phyloP scores from a whole-genome alignment of 2,888 invertebrate genomes.

The Drosophila mayaguana region DNA sequence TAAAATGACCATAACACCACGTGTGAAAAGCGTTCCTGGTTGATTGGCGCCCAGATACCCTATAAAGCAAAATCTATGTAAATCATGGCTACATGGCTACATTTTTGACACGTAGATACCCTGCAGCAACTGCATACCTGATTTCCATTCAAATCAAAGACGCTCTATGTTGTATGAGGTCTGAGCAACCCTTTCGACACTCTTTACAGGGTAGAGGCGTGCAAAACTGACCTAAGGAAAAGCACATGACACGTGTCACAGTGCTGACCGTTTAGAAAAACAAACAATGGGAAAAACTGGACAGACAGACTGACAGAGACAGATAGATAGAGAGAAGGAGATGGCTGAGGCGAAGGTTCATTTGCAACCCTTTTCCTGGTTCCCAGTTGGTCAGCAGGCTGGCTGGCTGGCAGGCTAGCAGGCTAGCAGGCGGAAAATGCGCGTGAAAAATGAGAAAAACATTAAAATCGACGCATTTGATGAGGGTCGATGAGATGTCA shows the following conservation, averaged over 20 bases:
- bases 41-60: too few species aligned
- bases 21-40: too few species aligned
- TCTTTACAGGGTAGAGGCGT: slow-evolving; percentile 16
- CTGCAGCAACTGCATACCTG: too few species aligned
- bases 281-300: slow-evolving; percentile 21
- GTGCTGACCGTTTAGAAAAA: slow-evolving; percentile 26
- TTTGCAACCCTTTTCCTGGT: slow-evolving; percentile 52
- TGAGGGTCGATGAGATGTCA: slow-evolving; percentile 75
- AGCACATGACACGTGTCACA: slow-evolving; percentile 58
- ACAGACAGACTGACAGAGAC: background rate
- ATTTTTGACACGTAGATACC: background rate
- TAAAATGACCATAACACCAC: too few species aligned
- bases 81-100: background rate
- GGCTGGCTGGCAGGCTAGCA: slow-evolving; percentile 19
- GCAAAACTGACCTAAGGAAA: slow-evolving; percentile 42
- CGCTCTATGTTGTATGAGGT: background rate
- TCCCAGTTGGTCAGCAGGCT: slow-evolving; percentile 59
- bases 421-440: slow-evolving; percentile 54
- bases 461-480: slow-evolving; percentile 73
- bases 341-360: background rate
- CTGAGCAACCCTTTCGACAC: background rate
- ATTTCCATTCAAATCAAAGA: too few species aligned
- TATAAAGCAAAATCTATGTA: too few species aligned
- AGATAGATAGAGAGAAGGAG: background rate
- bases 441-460: slow-evolving; percentile 69